phyloP scores from a whole-genome alignment of 2,888 invertebrate genomes.

The Chymomyza procnemis region DNA sequence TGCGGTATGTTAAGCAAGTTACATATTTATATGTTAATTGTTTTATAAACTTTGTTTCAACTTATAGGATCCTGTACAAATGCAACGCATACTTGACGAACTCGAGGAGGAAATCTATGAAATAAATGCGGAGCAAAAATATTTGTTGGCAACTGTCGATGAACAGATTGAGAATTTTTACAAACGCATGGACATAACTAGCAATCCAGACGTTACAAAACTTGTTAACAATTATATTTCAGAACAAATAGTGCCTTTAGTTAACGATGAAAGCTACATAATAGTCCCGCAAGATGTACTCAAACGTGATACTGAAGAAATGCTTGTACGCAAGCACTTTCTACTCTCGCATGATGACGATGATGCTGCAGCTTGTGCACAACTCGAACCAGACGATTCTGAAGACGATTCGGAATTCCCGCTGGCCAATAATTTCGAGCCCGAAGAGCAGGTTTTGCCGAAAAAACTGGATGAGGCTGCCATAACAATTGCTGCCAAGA shows the following conservation, averaged over 20 bases:
- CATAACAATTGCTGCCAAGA: not conserved
- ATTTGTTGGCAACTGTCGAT: slow-evolving; percentile 64
- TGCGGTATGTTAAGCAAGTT: slow-evolving; percentile 59
- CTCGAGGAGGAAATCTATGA: slow-evolving; percentile 75
- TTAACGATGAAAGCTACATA: slow-evolving; percentile 53
- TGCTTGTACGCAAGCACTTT: slow-evolving; percentile 73
- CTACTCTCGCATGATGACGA: slow-evolving; percentile 57
- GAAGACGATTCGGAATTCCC: slow-evolving; percentile 29
- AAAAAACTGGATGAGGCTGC: not conserved
- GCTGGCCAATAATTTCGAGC: not conserved
- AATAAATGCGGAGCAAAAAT: slow-evolving; percentile 76
- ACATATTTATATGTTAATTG: not conserved
- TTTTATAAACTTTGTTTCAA: not conserved
- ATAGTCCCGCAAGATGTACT: slow-evolving; percentile 64
- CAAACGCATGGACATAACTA: slow-evolving; percentile 56
- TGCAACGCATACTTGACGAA: slow-evolving; percentile 71
- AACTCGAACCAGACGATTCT: slow-evolving; percentile 52
- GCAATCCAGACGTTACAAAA: slow-evolving; percentile 54
- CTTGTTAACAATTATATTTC: slow-evolving; percentile 66
- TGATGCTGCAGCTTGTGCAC: slow-evolving; percentile 32
- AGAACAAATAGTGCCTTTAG: slow-evolving; percentile 63
- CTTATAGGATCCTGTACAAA: slow-evolving; percentile 64
- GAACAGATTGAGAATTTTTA: slow-evolving; percentile 68
- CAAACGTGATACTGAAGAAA: slow-evolving; percentile 64
- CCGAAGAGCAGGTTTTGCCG: not conserved